phyloP scores from a whole-genome alignment of 2,113 vertebrate species.

The Cololabis saira region DNA sequence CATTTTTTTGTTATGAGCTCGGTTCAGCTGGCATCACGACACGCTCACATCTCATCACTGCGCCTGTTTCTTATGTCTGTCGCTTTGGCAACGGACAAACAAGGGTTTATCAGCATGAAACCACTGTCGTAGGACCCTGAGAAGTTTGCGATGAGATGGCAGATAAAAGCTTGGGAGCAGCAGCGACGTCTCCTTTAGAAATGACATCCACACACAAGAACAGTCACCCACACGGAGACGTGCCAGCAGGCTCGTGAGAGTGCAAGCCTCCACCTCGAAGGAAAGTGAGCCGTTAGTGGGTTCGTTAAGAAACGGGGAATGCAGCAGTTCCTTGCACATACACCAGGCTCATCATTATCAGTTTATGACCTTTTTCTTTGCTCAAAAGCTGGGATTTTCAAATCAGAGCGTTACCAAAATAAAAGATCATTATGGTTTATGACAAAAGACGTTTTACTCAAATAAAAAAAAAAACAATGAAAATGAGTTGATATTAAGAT shows the following conservation, averaged over 20 bases:
- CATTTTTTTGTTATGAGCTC: slow-evolving; percentile 12
- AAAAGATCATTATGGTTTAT: background rate
- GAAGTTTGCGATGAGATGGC: slow-evolving; percentile 35
- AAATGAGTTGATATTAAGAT: background rate
- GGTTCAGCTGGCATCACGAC: too few species aligned
- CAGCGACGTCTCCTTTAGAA: slow-evolving; percentile 11
- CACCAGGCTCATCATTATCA: slow-evolving; percentile 45
- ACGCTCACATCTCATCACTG: too few species aligned
- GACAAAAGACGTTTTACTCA: too few species aligned
- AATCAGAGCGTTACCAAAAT: background rate
- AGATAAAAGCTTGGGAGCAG: slow-evolving; percentile 17
- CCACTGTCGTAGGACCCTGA: slow-evolving; percentile 20
- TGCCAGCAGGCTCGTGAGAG: slow-evolving; percentile 14
- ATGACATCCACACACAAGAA: slow-evolving; percentile 25
- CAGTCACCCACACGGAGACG: slow-evolving; percentile 45
- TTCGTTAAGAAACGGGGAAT: slow-evolving; percentile 38
- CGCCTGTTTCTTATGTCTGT: too few species aligned
- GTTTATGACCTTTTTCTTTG: background rate
- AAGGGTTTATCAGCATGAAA: slow-evolving; percentile 14
- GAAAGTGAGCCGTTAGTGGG: slow-evolving; percentile 31
- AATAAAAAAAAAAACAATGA: too few species aligned
- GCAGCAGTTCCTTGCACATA: slow-evolving; percentile 11
- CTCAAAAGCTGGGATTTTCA: background rate
- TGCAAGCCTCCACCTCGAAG: slow-evolving; percentile 34
- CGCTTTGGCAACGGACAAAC: slow-evolving; percentile 23